Percentiles rank a stretch among this genome's conserved stretches.
phyloP scores from a whole-genome alignment of 1,140 invertebrate species.

The Drosophila sechellia region DNA sequence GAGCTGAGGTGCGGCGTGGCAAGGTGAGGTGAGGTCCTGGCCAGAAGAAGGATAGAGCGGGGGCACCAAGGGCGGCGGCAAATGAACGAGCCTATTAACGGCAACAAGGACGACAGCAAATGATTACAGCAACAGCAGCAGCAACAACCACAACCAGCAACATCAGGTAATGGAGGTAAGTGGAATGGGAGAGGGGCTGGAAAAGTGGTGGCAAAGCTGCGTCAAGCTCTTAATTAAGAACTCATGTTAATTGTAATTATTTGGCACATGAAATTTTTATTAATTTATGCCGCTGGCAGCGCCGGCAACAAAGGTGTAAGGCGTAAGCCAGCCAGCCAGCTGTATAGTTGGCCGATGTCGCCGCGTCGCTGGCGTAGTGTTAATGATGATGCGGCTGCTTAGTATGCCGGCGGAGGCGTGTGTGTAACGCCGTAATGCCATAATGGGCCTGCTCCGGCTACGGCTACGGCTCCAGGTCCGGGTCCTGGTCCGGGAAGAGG shows the following conservation, averaged over 20 bases:
- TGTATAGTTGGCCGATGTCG: conserved; percentile 38
- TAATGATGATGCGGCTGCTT: conserved; percentile 71
- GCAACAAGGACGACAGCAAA: conserved; percentile 76
- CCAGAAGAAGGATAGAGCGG: conserved; percentile 3
- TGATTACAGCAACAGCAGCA: conserved; percentile 59
- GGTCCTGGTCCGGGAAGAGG: conserved; percentile 10
- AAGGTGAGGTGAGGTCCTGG: conserved; percentile 15
- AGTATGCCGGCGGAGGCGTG: conserved; percentile 62
- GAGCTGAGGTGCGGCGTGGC: background rate
- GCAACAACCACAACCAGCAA: conserved; percentile 30
- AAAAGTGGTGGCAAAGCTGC: conserved; percentile 31
- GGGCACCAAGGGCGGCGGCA: conserved; percentile 26
- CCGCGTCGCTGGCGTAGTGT: conserved; percentile 45
- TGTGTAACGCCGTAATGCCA: conserved; percentile 51
- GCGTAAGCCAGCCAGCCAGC: conserved; percentile 43
- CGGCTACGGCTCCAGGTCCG: background rate
- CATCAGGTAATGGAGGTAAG: conserved; percentile 15
- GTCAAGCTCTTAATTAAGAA: conserved; percentile 83
- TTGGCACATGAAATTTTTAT: conserved; percentile 84
- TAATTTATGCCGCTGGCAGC: conserved; percentile 79
- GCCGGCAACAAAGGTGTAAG: conserved; percentile 62
- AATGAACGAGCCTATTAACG: conserved; percentile 81
- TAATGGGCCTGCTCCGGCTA: conserved; percentile 41
- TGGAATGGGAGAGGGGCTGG: background rate
- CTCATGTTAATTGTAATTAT: conserved; percentile 85